phyloP scores from a whole-genome alignment of 1,140 invertebrate genomes.

The Drosophila equinoxialis region DNA sequence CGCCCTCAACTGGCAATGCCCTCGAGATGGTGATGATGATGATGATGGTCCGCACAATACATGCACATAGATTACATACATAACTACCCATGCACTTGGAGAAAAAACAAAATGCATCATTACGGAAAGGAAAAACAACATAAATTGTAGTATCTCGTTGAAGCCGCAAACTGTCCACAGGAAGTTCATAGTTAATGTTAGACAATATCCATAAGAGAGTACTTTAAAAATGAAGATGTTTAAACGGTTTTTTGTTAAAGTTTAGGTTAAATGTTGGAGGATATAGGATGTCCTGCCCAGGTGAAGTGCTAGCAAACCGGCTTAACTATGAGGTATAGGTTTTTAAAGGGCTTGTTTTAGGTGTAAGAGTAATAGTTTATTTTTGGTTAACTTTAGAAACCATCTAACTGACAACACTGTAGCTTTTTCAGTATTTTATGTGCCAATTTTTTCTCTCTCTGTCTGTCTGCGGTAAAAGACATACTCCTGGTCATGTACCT shows the following conservation, averaged over 20 bases:
- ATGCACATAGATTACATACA: conserved; percentile 39
- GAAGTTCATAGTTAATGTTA: neutral
- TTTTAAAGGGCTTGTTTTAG: too few relatives aligned
- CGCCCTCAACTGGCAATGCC: conserved; percentile 69
- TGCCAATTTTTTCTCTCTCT: conserved; percentile 20
- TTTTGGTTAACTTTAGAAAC: neutral
- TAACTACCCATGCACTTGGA: conserved; percentile 14
- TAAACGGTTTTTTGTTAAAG: neutral
- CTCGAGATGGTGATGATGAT: conserved; percentile 51
- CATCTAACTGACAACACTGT: neutral
- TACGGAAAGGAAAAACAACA: conserved; percentile 5
- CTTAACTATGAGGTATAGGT: too few relatives aligned
- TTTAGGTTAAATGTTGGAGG: too few relatives aligned
- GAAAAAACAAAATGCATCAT: conserved; percentile 7
- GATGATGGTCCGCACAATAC: conserved; percentile 56
- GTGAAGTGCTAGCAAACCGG: too few relatives aligned
- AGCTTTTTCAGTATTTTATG: neutral
- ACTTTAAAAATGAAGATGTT: neutral
- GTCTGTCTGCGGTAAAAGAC: conserved; percentile 17
- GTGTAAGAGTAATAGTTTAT: neutral
- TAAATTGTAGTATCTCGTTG: neutral
- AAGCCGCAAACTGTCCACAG: neutral
- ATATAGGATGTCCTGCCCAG: too few relatives aligned
- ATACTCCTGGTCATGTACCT: conserved; percentile 15
- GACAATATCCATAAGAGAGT: neutral